These are phyloP conservation scores for Globodera ellingtonae DNA, from an alignment of 1,140 invertebrate species.

Conservation along the genomic window DNA sequence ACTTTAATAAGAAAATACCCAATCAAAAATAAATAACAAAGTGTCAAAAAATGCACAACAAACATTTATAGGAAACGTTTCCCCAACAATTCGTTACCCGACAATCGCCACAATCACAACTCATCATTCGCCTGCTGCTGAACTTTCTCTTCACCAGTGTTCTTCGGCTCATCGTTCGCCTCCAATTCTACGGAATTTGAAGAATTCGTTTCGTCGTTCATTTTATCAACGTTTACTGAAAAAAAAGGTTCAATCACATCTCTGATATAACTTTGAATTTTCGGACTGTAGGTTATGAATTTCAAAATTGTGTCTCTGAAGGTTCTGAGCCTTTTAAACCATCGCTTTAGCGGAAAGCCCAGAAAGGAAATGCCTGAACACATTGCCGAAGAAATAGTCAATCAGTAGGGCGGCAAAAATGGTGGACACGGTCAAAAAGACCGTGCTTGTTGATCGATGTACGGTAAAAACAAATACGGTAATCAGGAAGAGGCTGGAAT, in stretches of 20 bases:
- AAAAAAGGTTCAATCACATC: background rate
- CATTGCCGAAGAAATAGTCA: constrained; percentile 35
- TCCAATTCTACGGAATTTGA: background rate
- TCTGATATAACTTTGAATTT: background rate
- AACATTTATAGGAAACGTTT: background rate
- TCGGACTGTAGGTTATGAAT: background rate
- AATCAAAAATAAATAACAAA: background rate
- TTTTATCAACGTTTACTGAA: background rate
- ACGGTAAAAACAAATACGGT: constrained; percentile 53
- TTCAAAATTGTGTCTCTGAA: background rate
- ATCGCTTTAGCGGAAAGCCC: background rate
- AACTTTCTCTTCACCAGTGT: background rate
- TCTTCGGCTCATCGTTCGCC: background rate
- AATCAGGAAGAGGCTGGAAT: constrained; percentile 49
- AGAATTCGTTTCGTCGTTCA: background rate
- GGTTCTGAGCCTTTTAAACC: background rate
- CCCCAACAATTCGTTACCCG: background rate
- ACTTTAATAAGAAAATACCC: background rate
- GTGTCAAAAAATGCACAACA: background rate
- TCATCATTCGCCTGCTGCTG: background rate
- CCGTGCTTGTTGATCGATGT: constrained; percentile 40
- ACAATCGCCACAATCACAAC: background rate
- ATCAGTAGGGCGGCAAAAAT: constrained; percentile 40
- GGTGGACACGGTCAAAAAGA: constrained; percentile 41
- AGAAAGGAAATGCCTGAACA: constrained; percentile 22